Percentiles rank a stretch among this genome's conserved stretches.
phyloP scores from a whole-genome alignment of 2,888 invertebrate species.

The Sylvicola cinctus region DNA sequence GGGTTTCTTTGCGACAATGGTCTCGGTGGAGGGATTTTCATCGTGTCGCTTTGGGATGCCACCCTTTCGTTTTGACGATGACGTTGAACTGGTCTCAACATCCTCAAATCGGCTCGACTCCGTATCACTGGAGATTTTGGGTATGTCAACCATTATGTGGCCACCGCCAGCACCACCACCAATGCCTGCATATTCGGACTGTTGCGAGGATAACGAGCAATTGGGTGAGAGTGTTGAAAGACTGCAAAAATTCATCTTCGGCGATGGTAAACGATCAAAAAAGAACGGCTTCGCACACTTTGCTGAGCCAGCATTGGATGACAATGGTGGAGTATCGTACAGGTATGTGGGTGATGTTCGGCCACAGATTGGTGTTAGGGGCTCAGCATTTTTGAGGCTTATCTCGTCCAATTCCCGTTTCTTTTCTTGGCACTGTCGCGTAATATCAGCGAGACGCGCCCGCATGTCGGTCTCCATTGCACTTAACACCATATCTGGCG shows the following conservation, averaged over 20 bases:
- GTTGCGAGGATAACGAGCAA: no score
- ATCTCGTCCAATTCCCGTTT: constrained; percentile 60
- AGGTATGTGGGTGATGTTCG: no score
- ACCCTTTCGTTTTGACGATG: constrained; percentile 44
- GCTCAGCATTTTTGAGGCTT: no score
- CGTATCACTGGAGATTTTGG: constrained; percentile 13
- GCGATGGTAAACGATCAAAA: no score
- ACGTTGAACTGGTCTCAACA: constrained; percentile 8
- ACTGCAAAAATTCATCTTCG: no score
- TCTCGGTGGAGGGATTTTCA: constrained; percentile 46
- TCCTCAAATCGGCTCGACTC: constrained; percentile 14
- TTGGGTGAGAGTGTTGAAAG: no score
- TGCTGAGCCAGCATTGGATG: no score
- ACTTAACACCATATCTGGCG: constrained; percentile 39
- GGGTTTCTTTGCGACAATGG: constrained; percentile 64
- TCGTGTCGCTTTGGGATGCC: constrained; percentile 55
- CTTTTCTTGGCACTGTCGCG: constrained; percentile 63
- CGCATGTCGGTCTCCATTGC: constrained; percentile 63
- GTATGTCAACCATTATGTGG: constrained; percentile 8
- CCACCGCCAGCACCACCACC: constrained; percentile 6
- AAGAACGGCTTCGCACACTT: no score
- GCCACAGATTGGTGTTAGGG: no score
- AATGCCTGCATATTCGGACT: constrained; percentile 3
- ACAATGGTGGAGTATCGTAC: no score
- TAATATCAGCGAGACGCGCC: constrained; percentile 56